A percentile compares a stretch with the other conserved stretches of the same genome.
These are phyloP conservation scores for Trachurus trachurus DNA, from an alignment of 2,797 vertebrate genomes.

Conservation along the genomic window DNA sequence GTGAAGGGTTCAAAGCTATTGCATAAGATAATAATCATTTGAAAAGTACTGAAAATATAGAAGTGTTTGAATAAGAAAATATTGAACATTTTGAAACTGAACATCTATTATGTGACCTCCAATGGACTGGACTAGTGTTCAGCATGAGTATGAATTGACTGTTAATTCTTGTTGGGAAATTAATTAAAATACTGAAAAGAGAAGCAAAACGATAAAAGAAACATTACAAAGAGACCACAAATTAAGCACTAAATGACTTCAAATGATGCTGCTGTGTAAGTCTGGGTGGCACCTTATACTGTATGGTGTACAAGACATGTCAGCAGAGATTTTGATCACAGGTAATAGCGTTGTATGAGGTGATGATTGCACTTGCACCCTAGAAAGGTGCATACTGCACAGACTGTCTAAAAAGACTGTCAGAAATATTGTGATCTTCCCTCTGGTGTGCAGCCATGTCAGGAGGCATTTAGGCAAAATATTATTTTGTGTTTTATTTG, in stretches of 20 bases:
- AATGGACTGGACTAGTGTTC: not conserved
- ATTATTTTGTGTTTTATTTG: not conserved
- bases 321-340: not conserved
- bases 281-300: not conserved
- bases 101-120: slow-evolving; percentile 2
- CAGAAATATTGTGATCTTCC: not conserved
- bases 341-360: not conserved
- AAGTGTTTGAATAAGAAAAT: not conserved
- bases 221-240: not conserved
- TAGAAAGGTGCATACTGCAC: not conserved
- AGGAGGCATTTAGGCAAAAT: slow-evolving; percentile 1
- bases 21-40: slow-evolving; percentile 14
- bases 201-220: not conserved
- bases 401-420: not conserved
- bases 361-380: not conserved
- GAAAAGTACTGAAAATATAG: slow-evolving; percentile 4
- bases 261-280: not conserved
- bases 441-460: not conserved
- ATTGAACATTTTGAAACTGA: slow-evolving; percentile 14
- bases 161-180: not conserved
- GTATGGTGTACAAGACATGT: not conserved
- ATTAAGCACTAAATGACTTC: not conserved
- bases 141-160: not conserved
- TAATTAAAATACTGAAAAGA: slow-evolving; percentile 3
- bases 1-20: slow-evolving; percentile 34